phyloP scores from a whole-genome alignment of 2,797 vertebrate genomes.

The Pangasius djambal region DNA sequence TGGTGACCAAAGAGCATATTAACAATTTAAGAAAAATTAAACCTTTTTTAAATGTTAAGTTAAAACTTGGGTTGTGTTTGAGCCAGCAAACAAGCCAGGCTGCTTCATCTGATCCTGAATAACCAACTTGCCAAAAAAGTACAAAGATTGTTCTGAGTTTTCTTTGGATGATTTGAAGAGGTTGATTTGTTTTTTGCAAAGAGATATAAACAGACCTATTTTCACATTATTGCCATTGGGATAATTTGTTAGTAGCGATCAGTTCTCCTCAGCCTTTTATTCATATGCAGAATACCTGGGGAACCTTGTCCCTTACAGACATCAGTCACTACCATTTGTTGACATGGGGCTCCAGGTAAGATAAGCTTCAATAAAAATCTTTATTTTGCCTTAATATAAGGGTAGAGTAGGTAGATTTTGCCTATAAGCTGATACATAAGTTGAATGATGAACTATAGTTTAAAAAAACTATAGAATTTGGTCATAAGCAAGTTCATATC shows the following conservation, averaged over 20 bases:
- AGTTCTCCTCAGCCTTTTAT: not conserved
- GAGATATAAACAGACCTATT: not conserved
- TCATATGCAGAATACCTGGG: not conserved
- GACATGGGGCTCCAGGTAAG: not conserved
- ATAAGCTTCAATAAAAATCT: not conserved
- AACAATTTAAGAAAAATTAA: not conserved
- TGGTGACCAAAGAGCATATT: not conserved
- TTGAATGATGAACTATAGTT: not conserved
- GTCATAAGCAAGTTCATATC: not conserved
- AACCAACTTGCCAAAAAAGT: not conserved
- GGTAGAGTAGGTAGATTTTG: not conserved
- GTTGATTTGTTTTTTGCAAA: not conserved
- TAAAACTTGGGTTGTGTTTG: not conserved
- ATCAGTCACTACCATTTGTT: not conserved
- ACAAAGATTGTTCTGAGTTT: not conserved
- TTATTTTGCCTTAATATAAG: not conserved
- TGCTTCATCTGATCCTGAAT: not conserved
- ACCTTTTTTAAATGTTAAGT: not conserved
- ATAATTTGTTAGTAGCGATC: not conserved
- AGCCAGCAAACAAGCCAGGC: not conserved
- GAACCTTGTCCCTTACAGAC: not conserved
- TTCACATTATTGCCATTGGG: not conserved
- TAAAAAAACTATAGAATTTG: not conserved
- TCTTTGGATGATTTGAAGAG: not conserved
- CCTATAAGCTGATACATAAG: not conserved